Evolutionary conservation across 2,797 vertebrate genomes (phyloP), one percentile per base, ranked within the genome.

Genomic region (Sparidentex hasta): DNA sequence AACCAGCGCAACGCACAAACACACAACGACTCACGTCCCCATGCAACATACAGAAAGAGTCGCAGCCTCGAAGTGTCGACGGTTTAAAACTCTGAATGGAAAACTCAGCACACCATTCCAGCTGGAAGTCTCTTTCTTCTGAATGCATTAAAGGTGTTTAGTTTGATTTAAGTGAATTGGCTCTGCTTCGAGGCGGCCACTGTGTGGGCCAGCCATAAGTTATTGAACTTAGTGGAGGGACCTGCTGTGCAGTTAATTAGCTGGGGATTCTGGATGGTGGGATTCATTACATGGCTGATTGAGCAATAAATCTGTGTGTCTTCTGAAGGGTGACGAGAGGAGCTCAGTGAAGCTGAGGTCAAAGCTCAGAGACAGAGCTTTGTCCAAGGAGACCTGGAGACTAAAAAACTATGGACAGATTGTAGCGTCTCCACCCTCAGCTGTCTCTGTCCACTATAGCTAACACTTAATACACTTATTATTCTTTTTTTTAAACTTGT

Each of bases 191-290:
- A 46, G 38, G 54, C 18, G 11, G 61, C 71, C 11, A 18, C 54
- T 2, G 68, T 33, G 79, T 56, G 55, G 68, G 23, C 33, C 20
- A 1, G 68, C 44, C 68, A 18, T 27, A 51, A 54, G 67, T 82
- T 82, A 70, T 81, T 83, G 76, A 78, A 85, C 76, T 52, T 63
- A 44, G 55, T 38, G 2, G 18, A 58, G 83, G 55, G 75, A 64
- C 84, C 79, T 77, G 87, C 86, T 63, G 89, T 71, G 80, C 65
- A n/a, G 76, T 85, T 89, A 88, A 89, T 91, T 83, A 82, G 57
- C 85, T 25, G 78, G 73, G 63, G 74, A 76, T 74, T 88, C 46
- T 61, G 82, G 85, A 58, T 58, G 71, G 65, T 52, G 57, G 78
- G 71, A 75, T 79, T 90, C 80, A 88, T 91, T 88, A 89, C 83